A percentile compares a stretch with the other conserved stretches of the same genome.
Evolutionary conservation across 1,140 invertebrate species (phyloP).

Genomic region (Tribolium madens): DNA sequence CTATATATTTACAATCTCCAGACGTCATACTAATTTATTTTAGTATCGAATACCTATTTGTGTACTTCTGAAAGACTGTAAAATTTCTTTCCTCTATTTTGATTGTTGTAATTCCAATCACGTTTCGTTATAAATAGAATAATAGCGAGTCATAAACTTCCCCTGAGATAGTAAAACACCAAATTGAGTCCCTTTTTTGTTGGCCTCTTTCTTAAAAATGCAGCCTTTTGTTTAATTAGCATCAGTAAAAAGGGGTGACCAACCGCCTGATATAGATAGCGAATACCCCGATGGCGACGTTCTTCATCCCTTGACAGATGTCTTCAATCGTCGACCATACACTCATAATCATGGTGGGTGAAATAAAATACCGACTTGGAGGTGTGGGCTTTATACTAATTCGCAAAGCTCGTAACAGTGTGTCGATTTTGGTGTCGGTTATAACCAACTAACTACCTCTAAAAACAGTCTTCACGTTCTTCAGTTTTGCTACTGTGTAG

Average conservation of each 20-base stretch:
- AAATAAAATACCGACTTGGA: constrained; percentile 34
- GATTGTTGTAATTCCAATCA: not conserved
- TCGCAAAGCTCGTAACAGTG: constrained; percentile 18
- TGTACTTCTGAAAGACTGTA: not conserved
- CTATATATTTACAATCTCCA: too few relatives aligned
- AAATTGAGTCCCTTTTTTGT: not conserved
- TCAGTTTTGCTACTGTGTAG: constrained; percentile 42
- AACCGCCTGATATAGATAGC: constrained; percentile 56
- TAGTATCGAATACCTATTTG: not conserved
- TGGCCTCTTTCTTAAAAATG: constrained; percentile 23
- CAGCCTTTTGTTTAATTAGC: constrained; percentile 48
- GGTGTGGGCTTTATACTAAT: constrained; percentile 27
- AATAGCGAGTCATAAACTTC: constrained; percentile 19
- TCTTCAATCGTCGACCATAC: constrained; percentile 49
- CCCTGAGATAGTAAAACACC: not conserved
- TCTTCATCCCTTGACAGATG: constrained; percentile 53
- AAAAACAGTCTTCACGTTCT: not conserved
- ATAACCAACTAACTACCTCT: constrained; percentile 35
- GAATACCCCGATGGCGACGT: constrained; percentile 49
- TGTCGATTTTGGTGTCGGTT: constrained; percentile 35
- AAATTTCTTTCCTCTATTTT: not conserved
- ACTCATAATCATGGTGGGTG: constrained; percentile 52
- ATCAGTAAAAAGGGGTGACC: constrained; percentile 57
- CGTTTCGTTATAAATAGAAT: constrained; percentile 8
- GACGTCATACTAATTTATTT: too few relatives aligned